Evolutionary conservation across 2,113 vertebrate species (phyloP), one percentile per base, ranked within the genome.

Genomic region (Catagonus wagneri): DNA sequence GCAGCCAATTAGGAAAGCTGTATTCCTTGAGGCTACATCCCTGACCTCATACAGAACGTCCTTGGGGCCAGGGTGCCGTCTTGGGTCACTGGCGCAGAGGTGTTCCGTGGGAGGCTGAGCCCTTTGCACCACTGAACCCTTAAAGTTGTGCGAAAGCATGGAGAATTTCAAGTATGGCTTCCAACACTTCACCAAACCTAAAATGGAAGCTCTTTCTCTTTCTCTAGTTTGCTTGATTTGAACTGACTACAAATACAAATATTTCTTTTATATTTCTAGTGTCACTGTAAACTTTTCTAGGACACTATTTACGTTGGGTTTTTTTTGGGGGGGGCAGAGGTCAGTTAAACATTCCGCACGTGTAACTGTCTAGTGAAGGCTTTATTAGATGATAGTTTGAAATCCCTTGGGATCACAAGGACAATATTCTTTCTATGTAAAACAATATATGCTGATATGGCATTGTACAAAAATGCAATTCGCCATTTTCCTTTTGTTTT

Each of bases 361-460:
- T 52, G 16, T 6, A 79, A 76, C 16, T 27, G 13, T 93, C 71
- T 61, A 61, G 23, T 39, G n/a, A 89, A 78, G 29, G 2, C 17
- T 96, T 93, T 84, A 68, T 90, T 78, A 52, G 39, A 95, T 65
- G 19, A 72, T 66, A 25, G 58, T 88, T 78, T 95, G 71, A 90
- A 79, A 76, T 86, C 25, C 50, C 60, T 80, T 2, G 44, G 34
- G 56, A 74, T 29, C 63, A 52, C 20, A 72, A 34, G 7, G 17
- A 81, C 27, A 65, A 44, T 4, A 29, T 81, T 86, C 4, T 88
- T 86, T 83, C 69, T 86, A 9, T 52, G 61, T 86, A 56, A 87
- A 83, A 93, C 32, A 54, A 52, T 44, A 20, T 36, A 85, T 74
- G 25, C 25, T 39, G 61, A 39, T 14, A 16, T 69, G 17, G 74